These are phyloP conservation scores for Limonius californicus DNA, from an alignment of 1,140 invertebrate genomes.

Conservation along the genomic window DNA sequence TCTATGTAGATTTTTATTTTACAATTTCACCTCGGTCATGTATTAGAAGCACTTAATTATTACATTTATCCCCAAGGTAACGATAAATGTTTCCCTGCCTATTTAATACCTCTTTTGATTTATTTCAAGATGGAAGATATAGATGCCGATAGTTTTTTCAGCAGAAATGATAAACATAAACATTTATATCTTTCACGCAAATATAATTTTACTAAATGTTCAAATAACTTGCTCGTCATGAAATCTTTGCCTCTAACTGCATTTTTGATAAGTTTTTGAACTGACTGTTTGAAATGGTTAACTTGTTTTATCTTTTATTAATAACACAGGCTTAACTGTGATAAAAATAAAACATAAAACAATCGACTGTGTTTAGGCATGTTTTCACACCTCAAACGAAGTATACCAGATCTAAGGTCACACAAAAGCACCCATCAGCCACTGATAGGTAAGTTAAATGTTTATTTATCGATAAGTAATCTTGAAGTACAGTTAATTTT, in stretches of 20 bases:
- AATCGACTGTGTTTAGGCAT: conserved; percentile 61
- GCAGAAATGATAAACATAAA: too few species aligned
- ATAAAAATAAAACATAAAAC: conserved; percentile 16
- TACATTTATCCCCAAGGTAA: too few species aligned
- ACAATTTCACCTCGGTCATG: too few species aligned
- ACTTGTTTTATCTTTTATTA: conserved; percentile 8
- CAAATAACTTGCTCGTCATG: neutral
- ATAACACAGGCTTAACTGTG: neutral
- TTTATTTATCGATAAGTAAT: conserved; percentile 2
- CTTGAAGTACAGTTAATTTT: neutral
- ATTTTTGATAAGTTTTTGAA: conserved; percentile 9
- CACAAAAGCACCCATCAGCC: conserved; percentile 74
- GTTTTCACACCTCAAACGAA: conserved; percentile 82
- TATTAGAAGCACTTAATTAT: too few species aligned
- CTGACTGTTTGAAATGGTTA: neutral
- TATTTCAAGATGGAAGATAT: too few species aligned
- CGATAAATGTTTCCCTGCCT: too few species aligned
- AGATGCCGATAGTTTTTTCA: too few species aligned
- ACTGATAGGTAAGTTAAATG: conserved; percentile 50
- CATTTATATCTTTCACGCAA: too few species aligned
- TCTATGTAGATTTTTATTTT: too few species aligned
- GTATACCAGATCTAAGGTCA: conserved; percentile 74
- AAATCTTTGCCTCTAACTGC: neutral
- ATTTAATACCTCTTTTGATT: too few species aligned
- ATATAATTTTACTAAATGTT: neutral